A percentile compares a stretch with the other conserved stretches of the same genome.
These are phyloP conservation scores for Psittacus erithacus DNA, from an alignment of 2,113 vertebrate species.

Conservation along the genomic window DNA sequence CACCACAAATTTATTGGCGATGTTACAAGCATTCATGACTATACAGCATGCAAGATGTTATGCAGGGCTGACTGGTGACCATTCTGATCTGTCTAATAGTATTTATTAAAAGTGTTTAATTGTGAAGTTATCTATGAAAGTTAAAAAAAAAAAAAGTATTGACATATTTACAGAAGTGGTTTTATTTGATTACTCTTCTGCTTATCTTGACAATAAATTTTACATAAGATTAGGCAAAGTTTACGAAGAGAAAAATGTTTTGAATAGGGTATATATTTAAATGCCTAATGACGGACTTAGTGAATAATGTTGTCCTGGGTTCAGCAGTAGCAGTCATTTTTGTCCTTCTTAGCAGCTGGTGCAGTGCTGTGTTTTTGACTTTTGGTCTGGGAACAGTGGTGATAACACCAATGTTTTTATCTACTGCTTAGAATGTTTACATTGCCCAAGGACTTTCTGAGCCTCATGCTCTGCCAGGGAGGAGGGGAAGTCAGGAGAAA, in stretches of 20 bases:
- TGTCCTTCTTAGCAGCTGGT: too few relatives aligned
- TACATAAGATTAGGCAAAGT: background rate
- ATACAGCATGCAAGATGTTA: background rate
- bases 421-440: too few relatives aligned
- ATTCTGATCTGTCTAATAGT: background rate
- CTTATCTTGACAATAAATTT: background rate
- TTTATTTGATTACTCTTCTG: background rate
- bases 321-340: too few relatives aligned
- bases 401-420: too few relatives aligned
- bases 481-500: too few relatives aligned
- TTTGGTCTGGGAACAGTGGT: too few relatives aligned
- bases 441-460: too few relatives aligned
- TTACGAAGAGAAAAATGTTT: background rate
- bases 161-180: background rate
- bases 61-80: background rate
- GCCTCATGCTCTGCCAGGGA: too few relatives aligned
- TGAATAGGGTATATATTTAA: background rate
- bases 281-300: background rate
- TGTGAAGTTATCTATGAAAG: background rate
- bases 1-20: slow-evolving; percentile 18
- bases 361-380: too few relatives aligned
- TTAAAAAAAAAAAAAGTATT: background rate
- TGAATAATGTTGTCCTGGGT: background rate
- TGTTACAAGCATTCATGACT: background rate
- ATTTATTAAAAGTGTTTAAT: background rate